phyloP scores from a whole-genome alignment of 2,797 vertebrate genomes.

The Xenopus petersii region DNA sequence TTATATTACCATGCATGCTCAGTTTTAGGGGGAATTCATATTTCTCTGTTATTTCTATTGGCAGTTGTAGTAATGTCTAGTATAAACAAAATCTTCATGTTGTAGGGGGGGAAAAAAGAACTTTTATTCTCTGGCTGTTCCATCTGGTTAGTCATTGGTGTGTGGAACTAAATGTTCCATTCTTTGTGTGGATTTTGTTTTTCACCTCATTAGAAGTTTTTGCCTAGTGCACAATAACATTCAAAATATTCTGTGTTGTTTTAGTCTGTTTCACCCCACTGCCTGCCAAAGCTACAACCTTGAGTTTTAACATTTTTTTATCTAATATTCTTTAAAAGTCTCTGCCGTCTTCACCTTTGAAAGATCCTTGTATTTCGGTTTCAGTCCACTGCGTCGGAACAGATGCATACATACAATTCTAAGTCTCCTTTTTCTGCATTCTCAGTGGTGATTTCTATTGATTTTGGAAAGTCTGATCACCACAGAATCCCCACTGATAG shows the following conservation, averaged over 20 bases:
- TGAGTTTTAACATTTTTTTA: slow-evolving; percentile 45
- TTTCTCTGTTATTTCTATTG: slow-evolving; percentile 13
- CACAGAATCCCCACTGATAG: slow-evolving; percentile 46
- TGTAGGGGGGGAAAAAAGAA: slow-evolving; percentile 14
- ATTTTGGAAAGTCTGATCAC: slow-evolving; percentile 45
- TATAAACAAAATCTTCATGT: slow-evolving; percentile 29
- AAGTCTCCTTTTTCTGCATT: slow-evolving; percentile 41
- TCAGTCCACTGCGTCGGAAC: slow-evolving; percentile 46
- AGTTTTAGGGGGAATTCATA: neutral
- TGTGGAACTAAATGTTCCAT: slow-evolving; percentile 42
- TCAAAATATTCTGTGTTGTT: slow-evolving; percentile 45
- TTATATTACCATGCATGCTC: slow-evolving; percentile 4
- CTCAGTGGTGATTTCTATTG: slow-evolving; percentile 50
- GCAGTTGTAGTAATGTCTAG: slow-evolving; percentile 38
- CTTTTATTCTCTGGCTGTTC: slow-evolving; percentile 44
- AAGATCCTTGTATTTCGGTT: slow-evolving; percentile 46
- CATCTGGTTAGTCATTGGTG: slow-evolving; percentile 42
- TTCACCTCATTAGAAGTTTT: slow-evolving; percentile 48
- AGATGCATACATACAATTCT: slow-evolving; percentile 46
- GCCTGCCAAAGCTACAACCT: slow-evolving; percentile 48
- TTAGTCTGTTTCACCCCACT: slow-evolving; percentile 49
- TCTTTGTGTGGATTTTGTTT: slow-evolving; percentile 39
- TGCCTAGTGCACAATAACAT: slow-evolving; percentile 45
- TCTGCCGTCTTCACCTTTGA: slow-evolving; percentile 48
- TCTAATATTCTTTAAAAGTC: slow-evolving; percentile 47